These are phyloP conservation scores for Oxycera nigricornis DNA, from an alignment of 2,888 invertebrate species.

Conservation along the genomic window DNA sequence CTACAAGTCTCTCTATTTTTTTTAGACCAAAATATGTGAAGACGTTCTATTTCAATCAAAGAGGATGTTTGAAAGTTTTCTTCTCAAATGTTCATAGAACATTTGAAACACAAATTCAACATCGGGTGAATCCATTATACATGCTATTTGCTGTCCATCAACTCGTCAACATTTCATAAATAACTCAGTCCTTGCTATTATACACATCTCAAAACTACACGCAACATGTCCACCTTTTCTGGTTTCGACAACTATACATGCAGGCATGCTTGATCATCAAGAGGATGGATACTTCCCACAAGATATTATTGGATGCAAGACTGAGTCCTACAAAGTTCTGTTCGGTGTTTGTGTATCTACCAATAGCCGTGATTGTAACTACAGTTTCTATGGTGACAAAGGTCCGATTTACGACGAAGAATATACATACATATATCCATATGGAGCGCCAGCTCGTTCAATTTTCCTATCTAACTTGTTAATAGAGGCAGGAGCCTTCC, in stretches of 20 bases:
- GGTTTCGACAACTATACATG: neutral
- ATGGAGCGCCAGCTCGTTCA: neutral
- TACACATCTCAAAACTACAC: too few relatives aligned
- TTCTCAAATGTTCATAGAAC: too few relatives aligned
- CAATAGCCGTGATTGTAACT: neutral
- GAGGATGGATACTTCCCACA: neutral
- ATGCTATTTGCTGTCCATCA: too few relatives aligned
- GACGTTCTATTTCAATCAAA: too few relatives aligned
- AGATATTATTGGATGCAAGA: neutral
- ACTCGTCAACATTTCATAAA: too few relatives aligned
- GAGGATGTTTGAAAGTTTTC: too few relatives aligned
- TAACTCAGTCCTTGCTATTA: too few relatives aligned
- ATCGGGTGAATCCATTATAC: too few relatives aligned
- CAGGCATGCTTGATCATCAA: neutral
- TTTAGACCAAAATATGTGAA: too few relatives aligned
- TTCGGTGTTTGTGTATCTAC: neutral
- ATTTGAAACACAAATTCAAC: too few relatives aligned
- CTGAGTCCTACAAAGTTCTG: too few relatives aligned
- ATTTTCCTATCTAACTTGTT: neutral
- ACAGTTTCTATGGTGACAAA: neutral
- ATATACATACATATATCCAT: neutral
- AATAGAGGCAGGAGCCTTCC: neutral
- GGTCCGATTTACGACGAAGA: neutral
- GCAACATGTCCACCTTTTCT: neutral
- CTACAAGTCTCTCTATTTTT: too few relatives aligned